These are phyloP conservation scores for Phenacoccus solenopsis DNA, from an alignment of 1,140 invertebrate species.

Conservation along the genomic window DNA sequence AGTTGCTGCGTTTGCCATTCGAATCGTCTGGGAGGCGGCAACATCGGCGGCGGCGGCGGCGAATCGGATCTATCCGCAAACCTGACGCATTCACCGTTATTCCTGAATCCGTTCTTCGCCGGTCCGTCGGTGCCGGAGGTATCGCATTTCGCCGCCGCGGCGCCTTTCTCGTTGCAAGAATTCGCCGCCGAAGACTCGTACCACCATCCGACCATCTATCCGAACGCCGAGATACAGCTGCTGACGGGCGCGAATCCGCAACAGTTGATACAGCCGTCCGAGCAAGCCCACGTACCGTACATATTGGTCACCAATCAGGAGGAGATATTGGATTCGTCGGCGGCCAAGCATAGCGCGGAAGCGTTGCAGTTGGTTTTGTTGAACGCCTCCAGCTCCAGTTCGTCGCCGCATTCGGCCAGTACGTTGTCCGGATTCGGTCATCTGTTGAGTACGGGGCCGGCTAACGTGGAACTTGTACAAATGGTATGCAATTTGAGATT, in stretches of 20 bases:
- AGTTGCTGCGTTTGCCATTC: background rate
- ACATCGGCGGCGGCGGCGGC: background rate
- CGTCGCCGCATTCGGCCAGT: background rate
- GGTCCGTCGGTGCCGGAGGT: background rate
- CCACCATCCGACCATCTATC: background rate
- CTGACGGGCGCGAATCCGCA: background rate
- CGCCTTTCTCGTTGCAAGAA: background rate
- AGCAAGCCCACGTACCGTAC: background rate
- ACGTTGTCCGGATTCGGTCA: constrained; percentile 1
- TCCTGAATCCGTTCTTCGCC: constrained; percentile 4
- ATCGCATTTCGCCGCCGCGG: background rate
- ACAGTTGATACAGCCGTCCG: background rate
- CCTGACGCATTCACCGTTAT: background rate
- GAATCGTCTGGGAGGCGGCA: background rate
- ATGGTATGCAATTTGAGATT: background rate
- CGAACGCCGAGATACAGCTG: background rate
- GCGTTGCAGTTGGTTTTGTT: background rate
- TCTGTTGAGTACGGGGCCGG: background rate
- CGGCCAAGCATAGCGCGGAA: background rate
- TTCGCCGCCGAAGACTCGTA: background rate
- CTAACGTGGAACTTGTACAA: constrained; percentile 6
- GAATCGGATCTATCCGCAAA: background rate
- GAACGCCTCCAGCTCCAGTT: background rate
- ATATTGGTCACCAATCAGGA: background rate
- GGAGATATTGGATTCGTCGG: background rate